phyloP scores from a whole-genome alignment of 1,140 invertebrate species.

The Trichonephila clavipes region DNA sequence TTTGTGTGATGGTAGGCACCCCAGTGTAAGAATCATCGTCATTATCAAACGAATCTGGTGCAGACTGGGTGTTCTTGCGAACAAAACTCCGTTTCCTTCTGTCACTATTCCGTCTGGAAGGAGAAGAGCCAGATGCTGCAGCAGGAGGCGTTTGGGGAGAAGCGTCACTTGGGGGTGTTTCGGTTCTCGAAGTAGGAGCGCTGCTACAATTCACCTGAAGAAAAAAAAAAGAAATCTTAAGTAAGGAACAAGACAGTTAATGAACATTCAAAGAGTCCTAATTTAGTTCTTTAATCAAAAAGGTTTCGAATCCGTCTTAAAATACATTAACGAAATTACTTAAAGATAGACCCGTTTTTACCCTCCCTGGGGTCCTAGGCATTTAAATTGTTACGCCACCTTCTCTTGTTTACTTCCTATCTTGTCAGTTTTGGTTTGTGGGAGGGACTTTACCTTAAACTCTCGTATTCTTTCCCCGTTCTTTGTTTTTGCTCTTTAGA shows the following conservation, averaged over 20 bases:
- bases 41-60: constrained; percentile 81
- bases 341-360: no score
- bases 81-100: constrained; percentile 78
- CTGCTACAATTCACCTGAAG: background rate
- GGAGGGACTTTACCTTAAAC: no score
- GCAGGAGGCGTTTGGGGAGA: constrained; percentile 60
- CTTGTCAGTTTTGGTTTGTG: no score
- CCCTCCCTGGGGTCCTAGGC: no score
- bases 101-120: constrained; percentile 66
- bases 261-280: no score
- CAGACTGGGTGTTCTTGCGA: constrained; percentile 82
- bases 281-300: no score
- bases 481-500: no score
- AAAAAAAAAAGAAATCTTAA: background rate
- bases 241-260: background rate
- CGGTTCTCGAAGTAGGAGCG: constrained; percentile 39
- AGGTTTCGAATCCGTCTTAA: no score
- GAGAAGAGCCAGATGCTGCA: background rate
- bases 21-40: constrained; percentile 65
- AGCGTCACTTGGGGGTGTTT: constrained; percentile 50
- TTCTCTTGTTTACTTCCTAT: no score
- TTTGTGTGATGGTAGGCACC: constrained; percentile 52
- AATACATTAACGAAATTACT: no score
- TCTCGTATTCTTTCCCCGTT: no score
- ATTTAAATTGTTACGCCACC: no score